Conservation (phyloP, 2,113 vertebrate genomes). For the Mobula birostris region DNA sequence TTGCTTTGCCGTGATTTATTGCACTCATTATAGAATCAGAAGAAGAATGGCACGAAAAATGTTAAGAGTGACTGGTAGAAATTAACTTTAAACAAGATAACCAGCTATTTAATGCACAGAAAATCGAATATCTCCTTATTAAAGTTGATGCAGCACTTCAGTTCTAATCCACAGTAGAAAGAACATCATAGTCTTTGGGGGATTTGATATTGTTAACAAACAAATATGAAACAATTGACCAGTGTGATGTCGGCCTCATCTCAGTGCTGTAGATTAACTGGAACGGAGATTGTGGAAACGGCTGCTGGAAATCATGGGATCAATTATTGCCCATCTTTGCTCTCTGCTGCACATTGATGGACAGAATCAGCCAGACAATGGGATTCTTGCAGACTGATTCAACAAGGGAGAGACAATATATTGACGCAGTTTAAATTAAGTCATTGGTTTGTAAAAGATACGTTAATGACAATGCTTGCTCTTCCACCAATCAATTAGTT, state of each 20-base stretch:
- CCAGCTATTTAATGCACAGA: background rate
- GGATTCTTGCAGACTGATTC: background rate
- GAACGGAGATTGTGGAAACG: background rate
- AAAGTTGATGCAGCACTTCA: background rate
- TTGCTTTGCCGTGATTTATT: background rate
- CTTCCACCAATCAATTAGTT: slow-evolving; percentile 14
- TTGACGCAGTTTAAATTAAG: background rate
- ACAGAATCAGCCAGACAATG: background rate
- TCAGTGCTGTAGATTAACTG: background rate
- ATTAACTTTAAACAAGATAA: background rate
- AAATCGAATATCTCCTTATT: background rate
- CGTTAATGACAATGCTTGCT: background rate
- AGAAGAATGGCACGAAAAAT: background rate
- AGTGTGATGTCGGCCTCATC: background rate
- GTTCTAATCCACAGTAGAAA: background rate
- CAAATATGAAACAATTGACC: background rate
- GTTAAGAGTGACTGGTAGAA: background rate
- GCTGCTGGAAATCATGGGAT: background rate
- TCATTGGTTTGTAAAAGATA: background rate
- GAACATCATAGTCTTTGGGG: background rate
- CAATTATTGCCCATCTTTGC: background rate
- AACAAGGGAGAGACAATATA: background rate
- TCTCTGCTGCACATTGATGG: background rate
- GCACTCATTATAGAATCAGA: background rate
- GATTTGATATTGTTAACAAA: background rate